Evolutionary conservation across 2,888 invertebrate species (phyloP).

Genomic region (Caenorhabditis sp.): DNA sequence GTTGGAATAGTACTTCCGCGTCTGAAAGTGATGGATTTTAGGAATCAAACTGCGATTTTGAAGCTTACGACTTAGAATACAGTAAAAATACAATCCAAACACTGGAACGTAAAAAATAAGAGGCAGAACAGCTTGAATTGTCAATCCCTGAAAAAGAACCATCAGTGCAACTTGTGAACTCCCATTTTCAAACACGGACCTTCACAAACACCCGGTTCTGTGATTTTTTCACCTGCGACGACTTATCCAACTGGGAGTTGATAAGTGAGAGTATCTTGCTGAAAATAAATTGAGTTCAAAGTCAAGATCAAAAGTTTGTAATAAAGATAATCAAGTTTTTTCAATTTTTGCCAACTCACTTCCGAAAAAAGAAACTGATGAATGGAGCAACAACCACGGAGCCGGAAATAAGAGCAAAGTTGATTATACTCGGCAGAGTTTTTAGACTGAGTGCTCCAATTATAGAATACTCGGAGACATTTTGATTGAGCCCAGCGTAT

Average conservation of each 20-base stretch:
- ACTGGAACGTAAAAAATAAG: slow-evolving; percentile 41
- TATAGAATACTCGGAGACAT: slow-evolving; percentile 27
- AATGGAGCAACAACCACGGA: slow-evolving; percentile 30
- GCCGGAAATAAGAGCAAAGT: slow-evolving; percentile 30
- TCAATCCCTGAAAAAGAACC: slow-evolving; percentile 41
- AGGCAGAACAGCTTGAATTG: slow-evolving; percentile 48
- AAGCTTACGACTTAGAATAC: slow-evolving; percentile 36
- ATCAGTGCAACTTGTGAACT: too few relatives aligned
- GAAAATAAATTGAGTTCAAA: background rate
- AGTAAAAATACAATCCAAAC: slow-evolving; percentile 26
- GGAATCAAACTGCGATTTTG: background rate
- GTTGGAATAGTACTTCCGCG: slow-evolving; percentile 45
- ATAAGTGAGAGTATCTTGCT: slow-evolving; percentile 31
- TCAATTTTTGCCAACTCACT: slow-evolving; percentile 27
- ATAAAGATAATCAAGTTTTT: too few relatives aligned
- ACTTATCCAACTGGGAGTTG: slow-evolving; percentile 34
- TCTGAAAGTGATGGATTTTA: background rate
- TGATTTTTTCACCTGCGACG: slow-evolving; percentile 20
- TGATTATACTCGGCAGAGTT: slow-evolving; percentile 32
- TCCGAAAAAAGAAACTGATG: slow-evolving; percentile 24
- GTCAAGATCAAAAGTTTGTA: background rate
- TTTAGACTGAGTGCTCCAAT: slow-evolving; percentile 32
- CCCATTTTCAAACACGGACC: too few relatives aligned
- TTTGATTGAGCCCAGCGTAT: slow-evolving; percentile 6
- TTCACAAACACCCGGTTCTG: slow-evolving; percentile 36